Base-by-base conservation (phyloP, 2,888 invertebrate genomes). In the Callyntrura guangdongensis region DNA sequence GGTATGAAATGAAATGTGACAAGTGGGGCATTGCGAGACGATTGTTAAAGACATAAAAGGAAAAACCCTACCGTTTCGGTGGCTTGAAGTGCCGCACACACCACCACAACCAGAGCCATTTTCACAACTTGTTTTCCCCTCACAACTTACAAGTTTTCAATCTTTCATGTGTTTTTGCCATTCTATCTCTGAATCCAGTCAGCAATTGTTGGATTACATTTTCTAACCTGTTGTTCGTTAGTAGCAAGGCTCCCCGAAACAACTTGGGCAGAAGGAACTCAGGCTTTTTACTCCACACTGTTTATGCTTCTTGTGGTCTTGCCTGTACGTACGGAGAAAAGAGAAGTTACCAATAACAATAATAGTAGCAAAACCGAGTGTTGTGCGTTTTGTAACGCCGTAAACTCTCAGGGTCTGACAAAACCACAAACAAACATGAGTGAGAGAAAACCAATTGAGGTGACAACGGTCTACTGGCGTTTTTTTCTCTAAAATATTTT, bases 401-500 rank as follows among this genome's bases (percentile, higher is more conserved):
- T 14, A 17, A 53, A 49, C 20, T 25, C 17, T 47, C 4, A 17
- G 12, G 25, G 53, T 53, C 79, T 79, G 56, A 25, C 53, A 79
- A 45, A 79, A 79, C 36, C 56, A 79, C 53, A 79, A 79, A 56
- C 53, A 79, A 79, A 56, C 77, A 53, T 6, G 36, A 36, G 27
- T 69, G 5, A 79, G 12, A 79, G 12, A n/a, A 79, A 53, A n/a
- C n/a, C 79, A 79, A 79, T 36, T 6, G 36, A 69, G 4, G 22
- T 79, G 79, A 56, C 56, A 79, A 56, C 4, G 25, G 14, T 12
- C 79, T 36, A 11, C 6, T 5, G 22, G n/a, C 11, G 14, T 9
- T 22, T 72, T 77, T 49, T 45, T 27, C n/a, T 27, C 56, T 56
- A 14, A 56, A 53, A 25, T 64, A 11, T 64, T 69, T 69, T n/a